These are phyloP conservation scores for Corapipo altera DNA, from an alignment of 2,113 vertebrate species.

Conservation along the genomic window DNA sequence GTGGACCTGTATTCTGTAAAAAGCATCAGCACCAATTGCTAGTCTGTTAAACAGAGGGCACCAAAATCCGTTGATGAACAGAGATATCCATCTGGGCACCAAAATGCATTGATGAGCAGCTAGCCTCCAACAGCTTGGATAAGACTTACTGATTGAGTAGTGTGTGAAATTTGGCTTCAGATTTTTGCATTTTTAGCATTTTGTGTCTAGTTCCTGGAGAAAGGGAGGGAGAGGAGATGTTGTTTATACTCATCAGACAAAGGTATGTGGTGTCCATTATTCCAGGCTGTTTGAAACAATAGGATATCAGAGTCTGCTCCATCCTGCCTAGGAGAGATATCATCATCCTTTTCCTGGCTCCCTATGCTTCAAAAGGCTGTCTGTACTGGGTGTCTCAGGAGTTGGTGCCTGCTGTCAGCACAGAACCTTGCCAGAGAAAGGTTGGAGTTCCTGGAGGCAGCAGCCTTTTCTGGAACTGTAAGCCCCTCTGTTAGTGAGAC, in stretches of 20 bases:
- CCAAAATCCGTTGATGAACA: neutral
- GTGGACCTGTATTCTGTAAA: neutral
- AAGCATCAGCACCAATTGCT: neutral
- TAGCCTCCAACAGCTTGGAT: neutral
- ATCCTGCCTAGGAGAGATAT: neutral
- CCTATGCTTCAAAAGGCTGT: neutral
- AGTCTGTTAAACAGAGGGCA: neutral
- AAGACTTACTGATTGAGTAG: neutral
- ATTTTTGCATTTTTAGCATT: neutral
- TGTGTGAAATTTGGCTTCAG: neutral
- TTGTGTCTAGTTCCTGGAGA: neutral
- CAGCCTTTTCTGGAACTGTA: neutral
- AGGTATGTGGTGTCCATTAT: neutral
- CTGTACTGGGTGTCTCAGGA: fast-evolving
- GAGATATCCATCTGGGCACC: neutral
- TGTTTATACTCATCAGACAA: neutral
- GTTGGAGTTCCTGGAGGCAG: neutral
- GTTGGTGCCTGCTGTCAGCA: neutral
- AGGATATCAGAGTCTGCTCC: neutral
- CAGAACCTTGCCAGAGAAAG: neutral
- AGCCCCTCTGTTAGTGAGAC: neutral
- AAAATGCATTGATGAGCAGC: neutral
- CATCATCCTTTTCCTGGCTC: neutral
- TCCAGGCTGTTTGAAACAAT: neutral
- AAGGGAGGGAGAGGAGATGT: neutral